Conservation (phyloP, 2,888 invertebrate genomes). For the Uloborus plumipes region DNA sequence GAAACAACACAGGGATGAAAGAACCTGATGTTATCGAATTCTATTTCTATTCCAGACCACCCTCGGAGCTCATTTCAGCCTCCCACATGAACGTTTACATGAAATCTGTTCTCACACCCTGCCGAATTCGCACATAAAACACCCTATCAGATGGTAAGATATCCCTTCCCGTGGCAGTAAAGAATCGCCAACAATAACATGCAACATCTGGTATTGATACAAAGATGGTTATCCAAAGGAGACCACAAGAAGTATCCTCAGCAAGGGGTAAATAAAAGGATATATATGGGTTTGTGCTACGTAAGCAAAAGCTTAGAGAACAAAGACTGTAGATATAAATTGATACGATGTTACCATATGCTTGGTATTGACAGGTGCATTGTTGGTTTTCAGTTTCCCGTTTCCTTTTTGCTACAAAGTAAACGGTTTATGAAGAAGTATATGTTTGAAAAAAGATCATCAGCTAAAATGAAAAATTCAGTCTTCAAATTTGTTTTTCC, state of each 20-base stretch:
- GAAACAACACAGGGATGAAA: background rate
- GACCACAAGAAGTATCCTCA: conserved; percentile 11
- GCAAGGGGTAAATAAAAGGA: conserved; percentile 20
- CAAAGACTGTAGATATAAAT: conserved; percentile 37
- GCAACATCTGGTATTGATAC: conserved; percentile 18
- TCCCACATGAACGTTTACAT: conserved; percentile 39
- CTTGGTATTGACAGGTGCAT: conserved; percentile 44
- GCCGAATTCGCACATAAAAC: conserved; percentile 15
- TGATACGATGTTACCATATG: conserved; percentile 46
- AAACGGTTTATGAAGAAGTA: too few species aligned
- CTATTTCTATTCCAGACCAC: conserved; percentile 49
- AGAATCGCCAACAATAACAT: conserved; percentile 18
- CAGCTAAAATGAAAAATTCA: too few species aligned
- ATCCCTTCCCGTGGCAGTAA: conserved; percentile 13
- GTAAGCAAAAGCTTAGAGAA: conserved; percentile 1
- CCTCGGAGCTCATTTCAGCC: conserved; percentile 24
- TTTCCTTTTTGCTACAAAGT: too few species aligned
- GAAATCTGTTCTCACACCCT: conserved; percentile 19
- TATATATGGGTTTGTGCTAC: conserved; percentile 11
- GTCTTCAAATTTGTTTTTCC: too few species aligned
- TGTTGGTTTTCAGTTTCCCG: background rate
- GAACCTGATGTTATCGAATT: conserved; percentile 32
- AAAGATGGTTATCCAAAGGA: background rate
- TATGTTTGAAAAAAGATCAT: too few species aligned
- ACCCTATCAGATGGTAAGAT: conserved; percentile 13